Conservation (phyloP, 2,797 vertebrate species). For the Nannoperca obscura region DNA sequence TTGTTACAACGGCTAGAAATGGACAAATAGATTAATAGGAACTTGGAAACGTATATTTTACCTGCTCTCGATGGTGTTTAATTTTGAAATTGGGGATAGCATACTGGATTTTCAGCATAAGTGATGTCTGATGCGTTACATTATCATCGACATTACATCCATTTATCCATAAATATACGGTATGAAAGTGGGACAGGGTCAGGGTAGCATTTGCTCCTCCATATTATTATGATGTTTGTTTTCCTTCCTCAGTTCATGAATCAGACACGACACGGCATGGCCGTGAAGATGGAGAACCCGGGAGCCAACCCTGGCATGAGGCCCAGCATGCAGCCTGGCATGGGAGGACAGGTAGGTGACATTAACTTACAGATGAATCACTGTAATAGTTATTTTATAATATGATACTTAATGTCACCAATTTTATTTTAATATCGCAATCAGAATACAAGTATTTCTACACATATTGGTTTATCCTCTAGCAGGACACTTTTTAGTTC, state of each 20-base stretch:
- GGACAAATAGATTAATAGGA: background rate
- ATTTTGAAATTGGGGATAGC: background rate
- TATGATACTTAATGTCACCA: background rate
- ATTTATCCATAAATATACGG: background rate
- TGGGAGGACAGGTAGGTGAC: slow-evolving; percentile 83
- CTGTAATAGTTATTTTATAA: background rate
- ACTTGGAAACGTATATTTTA: background rate
- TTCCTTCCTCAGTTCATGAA: slow-evolving; percentile 91
- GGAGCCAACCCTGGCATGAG: slow-evolving; percentile 88
- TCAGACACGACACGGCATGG: slow-evolving; percentile 92
- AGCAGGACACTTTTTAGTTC: background rate
- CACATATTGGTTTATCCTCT: background rate
- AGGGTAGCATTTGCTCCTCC: slow-evolving; percentile 5
- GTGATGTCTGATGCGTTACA: background rate
- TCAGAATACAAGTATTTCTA: background rate
- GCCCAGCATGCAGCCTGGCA: slow-evolving; percentile 90
- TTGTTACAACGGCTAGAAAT: background rate
- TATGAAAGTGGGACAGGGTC: background rate
- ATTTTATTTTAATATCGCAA: background rate
- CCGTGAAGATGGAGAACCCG: slow-evolving; percentile 93
- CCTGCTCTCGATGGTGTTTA: background rate
- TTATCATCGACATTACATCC: too few relatives aligned
- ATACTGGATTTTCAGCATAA: background rate
- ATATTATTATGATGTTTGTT: slow-evolving; percentile 7
- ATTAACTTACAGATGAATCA: background rate